Conservation (phyloP, 53 echinoderm and acorn worm genomes). For the Luidia sarsii region DNA sequence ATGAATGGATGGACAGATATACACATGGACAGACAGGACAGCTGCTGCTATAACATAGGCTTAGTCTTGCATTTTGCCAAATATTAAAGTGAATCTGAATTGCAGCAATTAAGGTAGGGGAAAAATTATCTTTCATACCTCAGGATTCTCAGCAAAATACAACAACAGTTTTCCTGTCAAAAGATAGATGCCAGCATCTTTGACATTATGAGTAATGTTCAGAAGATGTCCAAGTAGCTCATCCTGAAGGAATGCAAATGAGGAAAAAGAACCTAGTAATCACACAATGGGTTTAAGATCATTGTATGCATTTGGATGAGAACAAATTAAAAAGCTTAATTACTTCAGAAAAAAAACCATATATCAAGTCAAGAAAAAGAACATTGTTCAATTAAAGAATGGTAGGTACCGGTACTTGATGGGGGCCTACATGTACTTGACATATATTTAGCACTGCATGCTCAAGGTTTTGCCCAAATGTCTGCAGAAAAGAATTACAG, state of each 20-base stretch:
- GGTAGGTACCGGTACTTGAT: too few relatives aligned
- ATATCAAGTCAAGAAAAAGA: not conserved
- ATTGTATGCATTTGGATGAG: not conserved
- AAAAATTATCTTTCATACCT: constrained; percentile 37
- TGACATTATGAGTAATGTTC: constrained; percentile 59
- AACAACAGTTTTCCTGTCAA: constrained; percentile 87
- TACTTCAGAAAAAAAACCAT: not conserved
- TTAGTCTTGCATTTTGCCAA: too few relatives aligned
- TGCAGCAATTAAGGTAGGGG: too few relatives aligned
- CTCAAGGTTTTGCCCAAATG: too few relatives aligned
- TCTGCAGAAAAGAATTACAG: too few relatives aligned
- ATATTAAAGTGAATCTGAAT: too few relatives aligned
- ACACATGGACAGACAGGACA: too few relatives aligned
- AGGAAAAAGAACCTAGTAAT: not conserved
- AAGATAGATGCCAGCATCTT: constrained; percentile 82
- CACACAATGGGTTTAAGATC: not conserved
- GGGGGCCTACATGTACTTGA: too few relatives aligned
- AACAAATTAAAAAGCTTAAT: not conserved
- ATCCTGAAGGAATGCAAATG: constrained; percentile 54
- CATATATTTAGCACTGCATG: too few relatives aligned
- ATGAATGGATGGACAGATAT: too few relatives aligned
- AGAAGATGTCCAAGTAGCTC: constrained; percentile 68
- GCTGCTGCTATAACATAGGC: too few relatives aligned
- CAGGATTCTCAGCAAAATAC: constrained; percentile 86
- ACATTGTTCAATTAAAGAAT: too few relatives aligned